Evolutionary conservation across 2,888 invertebrate species (phyloP), one percentile per base, ranked within the genome.

Genomic region (Mythimna pallens): DNA sequence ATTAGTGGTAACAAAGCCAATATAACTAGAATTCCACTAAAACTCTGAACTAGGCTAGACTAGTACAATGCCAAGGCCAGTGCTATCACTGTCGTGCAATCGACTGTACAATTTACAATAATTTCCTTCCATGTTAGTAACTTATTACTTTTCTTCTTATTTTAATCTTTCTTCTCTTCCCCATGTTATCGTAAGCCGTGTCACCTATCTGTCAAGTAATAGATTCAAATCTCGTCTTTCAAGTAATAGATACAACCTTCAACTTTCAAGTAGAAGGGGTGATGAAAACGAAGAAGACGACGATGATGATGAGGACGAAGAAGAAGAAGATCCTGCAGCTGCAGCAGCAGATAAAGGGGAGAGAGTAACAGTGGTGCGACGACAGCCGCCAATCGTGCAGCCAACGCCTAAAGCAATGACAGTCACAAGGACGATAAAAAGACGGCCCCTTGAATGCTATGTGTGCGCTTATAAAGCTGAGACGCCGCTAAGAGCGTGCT

Each of bases 391-490:
- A 10, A 30, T 87, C 12, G 12, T 85, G 36, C 74, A 75, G 79
- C 82, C 89, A 0, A 89, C 91, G 0, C 79, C 86, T 0, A 89
- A 88, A 62, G 36, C 85, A 2, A 17, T 87, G 1, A 76, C 88
- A 7, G 83, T 88, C 8, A 91, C 92, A 0, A 87, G 93, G 52
- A 93, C 93, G 0, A 76, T 87, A 2, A 93, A 92, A 68, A 92
- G 88, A 73, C 87, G 92, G 4, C 94, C 95, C 0, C 80, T 96
- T 9, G 96, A 96, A 84, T 96, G 96, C 84, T 96, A 93, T 73
- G 93, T 94, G 2, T 96, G 96, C 68, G 92, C 93, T 3, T 96
- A 91, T 79, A 96, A 94, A 77, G 84, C 91, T 0, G 95, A 95
- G 50, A 91, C 92, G 2, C 92, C 92, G 8, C 73, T 94, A 0